Evolutionary conservation across 2,113 vertebrate genomes (phyloP), one percentile per base, ranked within the genome.

Genomic region (Recurvirostra avosetta): DNA sequence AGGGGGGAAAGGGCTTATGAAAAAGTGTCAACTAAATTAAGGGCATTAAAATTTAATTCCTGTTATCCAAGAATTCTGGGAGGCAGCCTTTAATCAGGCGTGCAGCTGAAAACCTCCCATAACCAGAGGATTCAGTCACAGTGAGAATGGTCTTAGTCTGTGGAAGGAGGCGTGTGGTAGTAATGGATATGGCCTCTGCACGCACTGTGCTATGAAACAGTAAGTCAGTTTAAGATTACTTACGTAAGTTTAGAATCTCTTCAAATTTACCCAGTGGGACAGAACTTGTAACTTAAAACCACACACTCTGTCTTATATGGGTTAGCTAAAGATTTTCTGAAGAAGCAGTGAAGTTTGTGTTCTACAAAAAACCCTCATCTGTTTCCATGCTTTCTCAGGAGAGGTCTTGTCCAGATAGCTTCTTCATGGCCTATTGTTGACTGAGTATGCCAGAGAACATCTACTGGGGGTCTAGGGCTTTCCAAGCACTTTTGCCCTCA

Each of bases 1-100:
- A 88, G 53, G 47, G 65, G 36, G 52, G 27, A 74, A 94, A 88
- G 56, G 88, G 61, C 81, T 95, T 95, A 87, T 93, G 93, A 94
- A 75, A 81, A 96, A 94, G 72, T 90, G 91, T 97, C 91, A 92
- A 49, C 63, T 89, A 76, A 49, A 53, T 96, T 88, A 89, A 96
- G 82, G 58, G 56, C 87, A 94, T 76, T 93, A 93, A 96, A 93
- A 95, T 90, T 94, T 95, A 95, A 96, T 88, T 74, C n/a, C 45
- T 72, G 77, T 92, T 94, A 85, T 80, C 86, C 92, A 96, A 70
- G 94, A 94, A 94, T 92, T 91, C 61, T 56, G 34, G 62, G 90
- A 93, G 67, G 74, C 83, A 63, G 52, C 73, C 66, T 92, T 97
- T 78, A 96, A 94, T 91, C 76, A 92, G n/a, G 29, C 7, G 0